Percentiles rank a stretch among this genome's conserved stretches.
These are phyloP conservation scores for Eumerus sabulonum DNA, from an alignment of 2,888 invertebrate species.

Conservation along the genomic window DNA sequence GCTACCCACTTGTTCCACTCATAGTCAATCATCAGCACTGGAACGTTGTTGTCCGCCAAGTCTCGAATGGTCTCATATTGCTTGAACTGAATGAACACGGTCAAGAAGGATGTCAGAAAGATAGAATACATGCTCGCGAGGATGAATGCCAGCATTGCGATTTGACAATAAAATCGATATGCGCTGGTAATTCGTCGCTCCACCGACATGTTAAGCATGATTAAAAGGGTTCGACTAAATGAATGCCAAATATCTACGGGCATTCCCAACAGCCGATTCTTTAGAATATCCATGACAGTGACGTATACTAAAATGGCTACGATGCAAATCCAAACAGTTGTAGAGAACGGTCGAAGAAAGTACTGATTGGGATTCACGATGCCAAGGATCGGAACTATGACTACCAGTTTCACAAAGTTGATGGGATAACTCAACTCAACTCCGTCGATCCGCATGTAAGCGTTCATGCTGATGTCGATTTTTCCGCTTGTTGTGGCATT, in stretches of 20 bases:
- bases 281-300: conserved; percentile 22
- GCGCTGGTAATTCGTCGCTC: neutral
- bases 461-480: conserved; percentile 42
- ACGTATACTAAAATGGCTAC: conserved; percentile 34
- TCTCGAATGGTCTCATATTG: conserved; percentile 35
- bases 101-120: conserved; percentile 48
- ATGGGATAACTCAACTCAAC: conserved; percentile 20
- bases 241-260: conserved; percentile 15
- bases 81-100: conserved; percentile 43
- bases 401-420: neutral
- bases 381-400: conserved; percentile 40
- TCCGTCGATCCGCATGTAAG: conserved; percentile 3
- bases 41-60: conserved; percentile 27
- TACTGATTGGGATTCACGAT: conserved; percentile 35
- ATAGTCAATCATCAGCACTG: conserved; percentile 15
- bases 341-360: conserved; percentile 27
- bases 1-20: neutral
- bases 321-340: conserved; percentile 26
- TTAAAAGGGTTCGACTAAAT: conserved; percentile 23
- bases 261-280: neutral
- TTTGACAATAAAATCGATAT: conserved; percentile 41
- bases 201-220: conserved; percentile 1
- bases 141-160: conserved; percentile 35
- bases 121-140: conserved; percentile 30
- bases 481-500: conserved; percentile 14